Percentiles rank a stretch among this genome's conserved stretches.
These are phyloP conservation scores for Trypoxylus dichotomus DNA, from an alignment of 1,140 invertebrate genomes.

Conservation along the genomic window DNA sequence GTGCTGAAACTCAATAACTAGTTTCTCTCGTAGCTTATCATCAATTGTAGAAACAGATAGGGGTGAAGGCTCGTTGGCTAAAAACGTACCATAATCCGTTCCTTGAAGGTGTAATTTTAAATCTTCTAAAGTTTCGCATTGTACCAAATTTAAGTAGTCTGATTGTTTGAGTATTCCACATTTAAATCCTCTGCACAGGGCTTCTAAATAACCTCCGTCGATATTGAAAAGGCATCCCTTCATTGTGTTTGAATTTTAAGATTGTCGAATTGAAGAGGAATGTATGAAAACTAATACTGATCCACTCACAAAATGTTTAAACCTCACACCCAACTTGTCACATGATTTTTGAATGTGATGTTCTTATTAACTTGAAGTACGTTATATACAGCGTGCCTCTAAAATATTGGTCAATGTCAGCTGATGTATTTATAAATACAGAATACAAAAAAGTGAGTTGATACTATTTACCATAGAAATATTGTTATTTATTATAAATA, in stretches of 20 bases:
- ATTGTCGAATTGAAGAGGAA: not conserved
- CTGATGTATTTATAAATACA: not conserved
- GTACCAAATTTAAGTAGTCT: conserved; percentile 98
- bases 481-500: no score
- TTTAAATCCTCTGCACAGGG: conserved; percentile 96
- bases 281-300: not conserved
- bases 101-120: conserved; percentile 97
- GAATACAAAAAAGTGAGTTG: not conserved
- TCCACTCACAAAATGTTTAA: not conserved
- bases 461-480: no score
- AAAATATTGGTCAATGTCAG: not conserved
- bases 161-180: conserved; percentile 95
- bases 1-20: conserved; percentile 98
- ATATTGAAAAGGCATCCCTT: conserved; percentile 93
- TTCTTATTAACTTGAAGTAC: not conserved
- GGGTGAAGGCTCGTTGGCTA: conserved; percentile 98
- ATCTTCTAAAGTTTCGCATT: conserved; percentile 99
- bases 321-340: conserved; percentile 14
- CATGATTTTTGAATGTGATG: conserved; percentile 13
- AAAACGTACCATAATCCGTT: conserved; percentile 98
- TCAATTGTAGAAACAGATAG: conserved; percentile 98
- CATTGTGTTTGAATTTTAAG: conserved; percentile 61
- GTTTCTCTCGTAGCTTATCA: conserved; percentile 96
- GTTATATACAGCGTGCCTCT: not conserved
- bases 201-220: conserved; percentile 97